Evolutionary conservation across 2,113 vertebrate genomes (phyloP), one percentile per base, ranked within the genome.

Genomic region (Perca fluviatilis): DNA sequence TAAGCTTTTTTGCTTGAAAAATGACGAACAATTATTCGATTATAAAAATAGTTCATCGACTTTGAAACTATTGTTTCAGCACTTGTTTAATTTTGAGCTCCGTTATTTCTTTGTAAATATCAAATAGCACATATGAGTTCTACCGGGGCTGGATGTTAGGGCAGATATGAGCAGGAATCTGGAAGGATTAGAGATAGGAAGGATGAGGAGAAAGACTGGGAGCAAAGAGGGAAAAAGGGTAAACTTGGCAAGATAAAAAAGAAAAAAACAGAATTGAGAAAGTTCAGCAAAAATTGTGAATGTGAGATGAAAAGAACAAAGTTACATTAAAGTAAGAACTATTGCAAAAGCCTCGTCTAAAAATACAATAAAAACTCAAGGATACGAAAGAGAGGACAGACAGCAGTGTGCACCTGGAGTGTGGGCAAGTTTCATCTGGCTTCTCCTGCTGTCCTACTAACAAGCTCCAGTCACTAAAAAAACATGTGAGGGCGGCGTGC

Each of bases 381-480:
- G 67, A 82, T 62, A 62, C 79, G 78, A 25, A 50, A 30, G 36
- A 81, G 13, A 57, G 50, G 49, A 33, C 64, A 75, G 68, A 69
- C 63, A 65, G 75, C 23, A 65, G 51, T 58, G 68, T 77, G 74
- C 82, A 86, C 83, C 82, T 91, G 84, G 79, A 86, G 84, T 80
- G 85, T 90, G 86, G 84, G 88, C 79, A 63, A 83, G 40, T 71
- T 86, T 89, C 84, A 88, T 87, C 79, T 82, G 84, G 68, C 78
- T 73, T 49, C 81, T 83, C 50, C 43, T 83, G 77, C 84, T 89
- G 77, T 36, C 83, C 76, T n/a, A 50, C 82, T 88, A 91, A 92
- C 87, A 88, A 88, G 77, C 85, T 88, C 50, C 76, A 69, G 56
- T 84, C 74, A 75, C 80, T 79, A 53, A 78, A 87, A 87, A 84